Conservation (phyloP, 2,113 vertebrate species). For the Emydura subglobosa region DNA sequence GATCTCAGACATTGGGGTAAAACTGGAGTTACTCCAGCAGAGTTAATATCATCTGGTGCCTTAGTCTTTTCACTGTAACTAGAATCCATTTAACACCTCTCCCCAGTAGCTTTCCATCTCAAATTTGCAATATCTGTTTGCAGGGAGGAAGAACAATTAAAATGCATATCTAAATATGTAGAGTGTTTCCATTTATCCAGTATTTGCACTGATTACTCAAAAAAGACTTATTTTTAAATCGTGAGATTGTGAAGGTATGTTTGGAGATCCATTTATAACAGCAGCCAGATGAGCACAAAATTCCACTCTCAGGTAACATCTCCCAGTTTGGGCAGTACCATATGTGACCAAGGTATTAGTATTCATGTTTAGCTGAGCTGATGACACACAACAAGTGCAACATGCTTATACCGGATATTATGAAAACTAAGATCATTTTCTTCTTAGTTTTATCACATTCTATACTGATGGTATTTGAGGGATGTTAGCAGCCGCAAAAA, state of each 20-base stretch:
- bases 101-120: neutral
- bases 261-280: neutral
- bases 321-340: neutral
- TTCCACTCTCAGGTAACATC: neutral
- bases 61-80: neutral
- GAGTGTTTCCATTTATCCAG: neutral
- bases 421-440: neutral
- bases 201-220: neutral
- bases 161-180: neutral
- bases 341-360: neutral
- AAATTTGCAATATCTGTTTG: constrained; percentile 8
- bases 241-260: neutral
- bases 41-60: neutral
- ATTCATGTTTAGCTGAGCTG: neutral
- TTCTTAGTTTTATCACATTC: neutral
- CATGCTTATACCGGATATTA: neutral
- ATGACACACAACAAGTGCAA: neutral
- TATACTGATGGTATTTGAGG: neutral
- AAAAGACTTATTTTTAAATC: neutral
- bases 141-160: neutral
- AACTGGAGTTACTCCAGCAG: neutral
- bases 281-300: neutral
- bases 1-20: neutral
- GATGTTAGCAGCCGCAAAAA: neutral
- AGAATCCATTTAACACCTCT: neutral